Conservation (phyloP, 2,113 vertebrate species). For the Azemiops feae region DNA sequence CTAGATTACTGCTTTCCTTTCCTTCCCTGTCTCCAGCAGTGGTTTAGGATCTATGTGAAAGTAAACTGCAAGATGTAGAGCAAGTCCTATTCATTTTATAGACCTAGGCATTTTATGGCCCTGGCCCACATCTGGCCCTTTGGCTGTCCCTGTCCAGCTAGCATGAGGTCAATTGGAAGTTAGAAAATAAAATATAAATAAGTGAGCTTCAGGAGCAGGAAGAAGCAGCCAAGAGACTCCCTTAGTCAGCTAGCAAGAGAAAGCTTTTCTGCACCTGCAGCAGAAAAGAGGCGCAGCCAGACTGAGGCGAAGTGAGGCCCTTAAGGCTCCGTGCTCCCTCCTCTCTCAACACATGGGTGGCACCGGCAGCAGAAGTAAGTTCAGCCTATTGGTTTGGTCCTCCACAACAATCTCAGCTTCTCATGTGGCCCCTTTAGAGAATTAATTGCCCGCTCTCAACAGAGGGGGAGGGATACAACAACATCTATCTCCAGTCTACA, state of each 20-base stretch:
- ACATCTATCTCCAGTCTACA: too few species aligned
- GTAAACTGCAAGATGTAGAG: not conserved
- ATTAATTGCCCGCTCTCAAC: too few species aligned
- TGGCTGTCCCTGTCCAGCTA: not conserved
- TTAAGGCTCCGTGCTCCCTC: not conserved
- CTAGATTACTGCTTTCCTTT: not conserved
- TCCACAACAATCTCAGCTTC: not conserved
- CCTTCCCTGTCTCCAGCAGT: not conserved
- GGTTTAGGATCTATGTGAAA: not conserved
- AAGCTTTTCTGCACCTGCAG: not conserved
- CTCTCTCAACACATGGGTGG: not conserved
- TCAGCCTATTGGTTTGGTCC: not conserved
- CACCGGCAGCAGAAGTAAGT: not conserved
- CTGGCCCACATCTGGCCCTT: not conserved
- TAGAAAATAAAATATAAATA: not conserved
- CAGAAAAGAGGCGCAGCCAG: too few species aligned
- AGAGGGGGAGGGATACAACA: too few species aligned
- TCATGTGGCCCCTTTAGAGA: not conserved
- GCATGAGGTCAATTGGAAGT: not conserved
- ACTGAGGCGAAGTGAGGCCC: not conserved
- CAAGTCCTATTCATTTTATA: not conserved
- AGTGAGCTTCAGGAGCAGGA: not conserved
- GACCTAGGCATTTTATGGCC: not conserved
- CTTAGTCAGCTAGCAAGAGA: not conserved
- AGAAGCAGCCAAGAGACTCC: not conserved